Evolutionary conservation across 2,113 vertebrate genomes (phyloP).

Genomic region (Ciconia boyciana): DNA sequence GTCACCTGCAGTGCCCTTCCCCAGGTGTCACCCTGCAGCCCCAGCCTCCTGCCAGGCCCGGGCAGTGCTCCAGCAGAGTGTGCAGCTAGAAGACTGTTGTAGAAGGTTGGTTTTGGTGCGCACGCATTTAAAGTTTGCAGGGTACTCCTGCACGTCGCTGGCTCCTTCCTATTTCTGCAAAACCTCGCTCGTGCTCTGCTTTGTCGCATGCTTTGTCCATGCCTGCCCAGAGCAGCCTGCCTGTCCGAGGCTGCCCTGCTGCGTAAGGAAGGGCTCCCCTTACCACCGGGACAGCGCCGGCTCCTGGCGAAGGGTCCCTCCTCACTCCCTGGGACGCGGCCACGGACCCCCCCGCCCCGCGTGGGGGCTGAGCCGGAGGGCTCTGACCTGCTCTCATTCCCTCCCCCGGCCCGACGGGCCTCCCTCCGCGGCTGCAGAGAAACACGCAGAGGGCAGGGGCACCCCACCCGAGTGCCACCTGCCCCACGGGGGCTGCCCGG

Average conservation of each 20-base stretch:
- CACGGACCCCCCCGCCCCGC: neutral
- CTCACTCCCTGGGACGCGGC: accelerated
- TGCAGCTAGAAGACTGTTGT: neutral
- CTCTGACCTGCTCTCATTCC: neutral
- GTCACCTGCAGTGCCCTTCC: neutral
- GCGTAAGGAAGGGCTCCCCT: neutral
- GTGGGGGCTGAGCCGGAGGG: neutral
- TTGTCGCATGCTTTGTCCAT: accelerated
- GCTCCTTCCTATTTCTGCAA: neutral
- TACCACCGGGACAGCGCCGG: accelerated
- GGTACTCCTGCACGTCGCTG: accelerated
- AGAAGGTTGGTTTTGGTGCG: accelerated
- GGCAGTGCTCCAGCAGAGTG: neutral
- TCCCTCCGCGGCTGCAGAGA: neutral
- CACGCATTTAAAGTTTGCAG: accelerated
- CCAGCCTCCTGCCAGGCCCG: neutral
- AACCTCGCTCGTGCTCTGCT: neutral
- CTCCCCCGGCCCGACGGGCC: neutral
- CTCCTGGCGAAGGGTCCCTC: too few relatives aligned
- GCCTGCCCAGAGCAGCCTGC: too few relatives aligned
- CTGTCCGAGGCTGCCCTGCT: neutral
- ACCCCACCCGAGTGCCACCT: neutral
- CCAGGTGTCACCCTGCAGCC: neutral
- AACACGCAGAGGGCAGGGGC: neutral
- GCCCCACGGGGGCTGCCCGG: neutral